Percentiles rank a stretch among this genome's conserved stretches.
phyloP scores from a whole-genome alignment of 2,797 vertebrate genomes.

The Megaceryle alcyon region DNA sequence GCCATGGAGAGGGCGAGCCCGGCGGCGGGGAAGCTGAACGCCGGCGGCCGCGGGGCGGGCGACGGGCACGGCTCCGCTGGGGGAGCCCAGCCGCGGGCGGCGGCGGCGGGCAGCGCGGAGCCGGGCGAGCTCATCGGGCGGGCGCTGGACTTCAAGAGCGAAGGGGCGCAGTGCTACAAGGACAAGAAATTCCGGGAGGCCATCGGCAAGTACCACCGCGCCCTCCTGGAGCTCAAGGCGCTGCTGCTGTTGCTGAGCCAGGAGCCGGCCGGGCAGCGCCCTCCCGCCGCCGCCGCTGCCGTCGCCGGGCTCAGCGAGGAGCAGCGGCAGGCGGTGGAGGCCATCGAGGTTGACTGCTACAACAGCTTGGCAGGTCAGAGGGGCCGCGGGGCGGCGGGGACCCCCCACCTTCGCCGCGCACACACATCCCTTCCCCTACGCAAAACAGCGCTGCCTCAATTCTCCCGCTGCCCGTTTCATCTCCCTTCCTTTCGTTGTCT shows the following conservation, averaged over 20 bases:
- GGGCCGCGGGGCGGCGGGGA: neutral
- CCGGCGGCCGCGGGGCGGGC: no score
- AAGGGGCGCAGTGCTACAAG: conserved; percentile 96
- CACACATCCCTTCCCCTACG: neutral
- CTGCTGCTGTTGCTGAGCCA: conserved; percentile 77
- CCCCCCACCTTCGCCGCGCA: neutral
- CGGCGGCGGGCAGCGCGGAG: conserved; percentile 63
- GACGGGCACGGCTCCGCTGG: neutral
- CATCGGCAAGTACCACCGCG: conserved; percentile 98
- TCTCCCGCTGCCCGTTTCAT: neutral
- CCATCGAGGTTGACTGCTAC: conserved; percentile 96
- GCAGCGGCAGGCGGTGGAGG: conserved; percentile 93
- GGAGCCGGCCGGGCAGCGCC: conserved; percentile 81
- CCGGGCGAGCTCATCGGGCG: conserved; percentile 87
- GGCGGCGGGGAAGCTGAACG: conserved; percentile 13
- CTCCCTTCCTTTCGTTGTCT: neutral
- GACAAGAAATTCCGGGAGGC: conserved; percentile 99
- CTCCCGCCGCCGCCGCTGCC: conserved; percentile 79
- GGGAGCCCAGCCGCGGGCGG: conserved; percentile 27
- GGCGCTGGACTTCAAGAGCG: conserved; percentile 94
- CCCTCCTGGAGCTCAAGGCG: conserved; percentile 96
- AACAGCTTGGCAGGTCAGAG: conserved; percentile 95
- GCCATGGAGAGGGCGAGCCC: conserved; percentile 73
- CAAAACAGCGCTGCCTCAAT: neutral
- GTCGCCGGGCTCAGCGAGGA: conserved; percentile 87